Conservation (phyloP, 2,888 invertebrate species). For the Amblyteles armatorius region DNA sequence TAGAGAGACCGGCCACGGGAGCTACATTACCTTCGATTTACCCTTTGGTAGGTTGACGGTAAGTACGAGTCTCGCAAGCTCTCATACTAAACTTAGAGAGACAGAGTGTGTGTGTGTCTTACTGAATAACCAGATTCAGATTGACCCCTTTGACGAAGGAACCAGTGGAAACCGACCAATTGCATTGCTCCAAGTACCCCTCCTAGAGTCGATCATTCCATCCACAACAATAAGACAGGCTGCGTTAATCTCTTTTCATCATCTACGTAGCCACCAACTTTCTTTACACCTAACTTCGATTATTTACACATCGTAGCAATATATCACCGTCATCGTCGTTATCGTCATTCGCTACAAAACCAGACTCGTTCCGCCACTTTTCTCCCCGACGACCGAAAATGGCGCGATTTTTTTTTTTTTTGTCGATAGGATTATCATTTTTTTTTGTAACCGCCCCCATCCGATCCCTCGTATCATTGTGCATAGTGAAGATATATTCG, state of each 20-base stretch:
- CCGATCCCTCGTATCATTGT: not conserved
- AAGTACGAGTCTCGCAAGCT: constrained; percentile 83
- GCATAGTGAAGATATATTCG: not conserved
- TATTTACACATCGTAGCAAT: constrained; percentile 42
- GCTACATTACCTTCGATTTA: constrained; percentile 85
- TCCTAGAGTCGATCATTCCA: constrained; percentile 84
- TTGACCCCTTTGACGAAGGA: constrained; percentile 83
- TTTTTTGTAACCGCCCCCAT: not conserved
- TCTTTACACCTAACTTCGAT: constrained; percentile 58
- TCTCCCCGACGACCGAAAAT: not conserved
- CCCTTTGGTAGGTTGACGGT: constrained; percentile 84
- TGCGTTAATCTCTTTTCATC: constrained; percentile 83
- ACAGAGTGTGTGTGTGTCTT: constrained; percentile 78
- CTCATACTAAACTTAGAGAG: constrained; percentile 84
- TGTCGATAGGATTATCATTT: not conserved
- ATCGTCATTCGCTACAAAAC: constrained; percentile 49
- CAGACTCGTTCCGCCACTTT: constrained; percentile 74
- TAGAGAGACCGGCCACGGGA: constrained; percentile 84
- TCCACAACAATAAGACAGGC: constrained; percentile 84
- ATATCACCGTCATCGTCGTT: constrained; percentile 34
- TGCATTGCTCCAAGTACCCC: constrained; percentile 83
- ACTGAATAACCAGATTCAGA: constrained; percentile 84
- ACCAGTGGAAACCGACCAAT: constrained; percentile 83
- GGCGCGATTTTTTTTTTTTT: not conserved
- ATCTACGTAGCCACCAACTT: constrained; percentile 74